These are phyloP conservation scores for Echinarachnius parma DNA, from an alignment of 53 echinoderm and acorn worm species.

Conservation along the genomic window DNA sequence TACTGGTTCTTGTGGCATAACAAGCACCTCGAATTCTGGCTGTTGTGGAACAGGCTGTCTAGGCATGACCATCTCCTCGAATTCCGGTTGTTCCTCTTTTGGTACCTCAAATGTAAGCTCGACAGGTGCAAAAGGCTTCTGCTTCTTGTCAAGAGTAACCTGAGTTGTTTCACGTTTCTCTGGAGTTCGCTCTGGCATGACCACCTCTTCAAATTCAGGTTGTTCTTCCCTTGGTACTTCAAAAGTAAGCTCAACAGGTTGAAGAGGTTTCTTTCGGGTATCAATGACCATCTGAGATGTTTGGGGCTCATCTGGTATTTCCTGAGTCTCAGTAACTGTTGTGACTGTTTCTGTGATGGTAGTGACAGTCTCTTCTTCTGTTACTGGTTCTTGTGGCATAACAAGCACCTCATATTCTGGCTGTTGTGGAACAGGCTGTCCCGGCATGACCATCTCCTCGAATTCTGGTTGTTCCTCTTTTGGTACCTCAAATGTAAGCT, in stretches of 20 bases:
- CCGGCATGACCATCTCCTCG: constrained; percentile 37
- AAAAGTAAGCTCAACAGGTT: no score
- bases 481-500: constrained; percentile 27
- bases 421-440: no score
- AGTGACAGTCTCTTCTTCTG: constrained; percentile 40
- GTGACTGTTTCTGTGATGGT: constrained; percentile 9
- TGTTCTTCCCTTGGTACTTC: no score
- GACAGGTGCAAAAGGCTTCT: constrained; percentile 58
- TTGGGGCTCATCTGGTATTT: no score
- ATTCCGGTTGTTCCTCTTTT: constrained; percentile 51
- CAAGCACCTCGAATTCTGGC: constrained; percentile 72
- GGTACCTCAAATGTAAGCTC: constrained; percentile 57
- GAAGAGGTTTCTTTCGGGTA: no score
- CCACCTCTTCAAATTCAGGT: no score
- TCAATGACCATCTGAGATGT: no score
- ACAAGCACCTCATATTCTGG: no score
- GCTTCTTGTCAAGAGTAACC: constrained; percentile 52
- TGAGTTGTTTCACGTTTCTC: constrained; percentile 44
- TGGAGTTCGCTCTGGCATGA: constrained; percentile 9
- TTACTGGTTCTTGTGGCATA: no score
- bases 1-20: constrained; percentile 54
- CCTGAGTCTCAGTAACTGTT: no score
- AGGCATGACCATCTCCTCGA: constrained; percentile 44
- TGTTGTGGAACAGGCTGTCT: constrained; percentile 12
- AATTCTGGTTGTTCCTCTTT: constrained; percentile 36